Conservation (phyloP, 2,888 invertebrate genomes). For the Xestia sexstrigata region DNA sequence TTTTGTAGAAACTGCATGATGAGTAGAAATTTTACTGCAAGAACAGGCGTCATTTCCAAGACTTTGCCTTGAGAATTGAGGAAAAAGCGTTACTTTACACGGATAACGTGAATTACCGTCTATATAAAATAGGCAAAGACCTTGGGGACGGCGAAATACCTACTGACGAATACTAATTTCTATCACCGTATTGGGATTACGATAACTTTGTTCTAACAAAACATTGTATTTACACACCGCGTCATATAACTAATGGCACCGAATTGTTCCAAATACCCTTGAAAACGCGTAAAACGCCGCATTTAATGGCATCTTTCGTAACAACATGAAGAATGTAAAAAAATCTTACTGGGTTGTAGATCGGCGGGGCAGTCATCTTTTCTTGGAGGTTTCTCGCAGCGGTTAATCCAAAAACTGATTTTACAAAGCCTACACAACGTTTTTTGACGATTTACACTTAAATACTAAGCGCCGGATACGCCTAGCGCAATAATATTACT, state of each 20-base stretch:
- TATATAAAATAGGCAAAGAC: conserved; percentile 52
- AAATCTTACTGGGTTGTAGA: conserved; percentile 85
- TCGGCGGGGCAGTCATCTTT: conserved; percentile 81
- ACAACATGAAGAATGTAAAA: conserved; percentile 41
- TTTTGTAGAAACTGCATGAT: not conserved
- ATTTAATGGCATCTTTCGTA: conserved; percentile 57
- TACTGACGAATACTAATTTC: conserved; percentile 34
- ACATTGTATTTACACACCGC: conserved; percentile 73
- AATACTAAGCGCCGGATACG: conserved; percentile 73
- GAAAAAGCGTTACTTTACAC: conserved; percentile 45
- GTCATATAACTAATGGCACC: conserved; percentile 69
- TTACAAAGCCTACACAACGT: conserved; percentile 60
- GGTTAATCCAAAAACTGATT: conserved; percentile 48
- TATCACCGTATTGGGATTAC: conserved; percentile 55
- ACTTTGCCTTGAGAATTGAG: conserved; percentile 21
- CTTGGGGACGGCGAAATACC: conserved; percentile 53
- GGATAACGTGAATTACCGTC: conserved; percentile 24
- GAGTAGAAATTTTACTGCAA: not conserved
- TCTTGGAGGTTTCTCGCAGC: conserved; percentile 49
- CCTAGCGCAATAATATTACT: conserved; percentile 73
- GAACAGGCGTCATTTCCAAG: not conserved
- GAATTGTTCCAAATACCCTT: conserved; percentile 80
- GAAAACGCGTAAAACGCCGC: conserved; percentile 69
- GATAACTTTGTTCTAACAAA: conserved; percentile 59
- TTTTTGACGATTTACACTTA: conserved; percentile 69